Base-by-base conservation (phyloP, 2,888 invertebrate genomes). In the Hyppa rectilinea region DNA sequence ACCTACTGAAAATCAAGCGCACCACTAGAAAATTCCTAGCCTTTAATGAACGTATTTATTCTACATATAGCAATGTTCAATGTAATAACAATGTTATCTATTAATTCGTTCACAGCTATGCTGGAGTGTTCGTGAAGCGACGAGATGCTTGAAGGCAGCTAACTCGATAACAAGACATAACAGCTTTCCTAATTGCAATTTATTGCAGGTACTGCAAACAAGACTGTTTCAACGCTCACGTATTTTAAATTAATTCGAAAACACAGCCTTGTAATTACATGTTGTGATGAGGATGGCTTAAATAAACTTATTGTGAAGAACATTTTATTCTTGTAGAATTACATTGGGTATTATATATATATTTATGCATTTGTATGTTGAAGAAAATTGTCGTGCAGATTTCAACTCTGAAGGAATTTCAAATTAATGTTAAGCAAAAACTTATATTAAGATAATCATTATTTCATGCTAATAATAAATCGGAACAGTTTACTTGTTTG, bases 151-250 rank as follows among this genome's bases (percentile, higher is more conserved):
- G 91, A 92, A 93, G 91, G 90, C 93, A 92, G 94, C 94, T 95
- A 95, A 95, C 95, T 95, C 93, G 94, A 95, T 95, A 95, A 95
- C 95, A 95, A 95, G 95, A 95, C 93, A 92, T 93, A 94, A 93
- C 94, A 92, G 95, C 92, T 94, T 92, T 94, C 93, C 94, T 95
- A 95, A 95, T 95, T 96, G 95, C 95, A 95, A 95, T 95, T 96
- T 95, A 95, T 96, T 95, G 94, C 95, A 96, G 95, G 95, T 95
- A 94, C 95, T 95, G 94, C 94, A 93, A 93, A 94, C 95, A 93
- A 95, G 92, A 91, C 94, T 91, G 92, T 91, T 91, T 92, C 92
- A 89, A 92, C 92, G 93, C 93, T 92, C 93, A 94, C 93, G 94
- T 95, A 95, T 95, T 95, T 95, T 94, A 92, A 94, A 95, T 95